Conservation (phyloP, 2,888 invertebrate species). For the Watsonalla binaria region DNA sequence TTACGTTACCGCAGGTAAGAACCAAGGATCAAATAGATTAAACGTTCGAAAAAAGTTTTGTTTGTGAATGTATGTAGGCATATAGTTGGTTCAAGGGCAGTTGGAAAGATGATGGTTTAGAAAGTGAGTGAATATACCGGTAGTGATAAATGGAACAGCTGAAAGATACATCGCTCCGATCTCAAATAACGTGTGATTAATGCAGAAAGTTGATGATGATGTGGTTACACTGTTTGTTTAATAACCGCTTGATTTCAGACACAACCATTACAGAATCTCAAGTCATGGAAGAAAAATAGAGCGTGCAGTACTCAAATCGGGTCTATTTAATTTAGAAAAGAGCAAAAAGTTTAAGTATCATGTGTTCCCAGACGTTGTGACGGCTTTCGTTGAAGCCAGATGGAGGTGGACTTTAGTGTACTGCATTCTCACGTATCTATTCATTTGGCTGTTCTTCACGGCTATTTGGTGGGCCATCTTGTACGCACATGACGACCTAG, state of each 20-base stretch:
- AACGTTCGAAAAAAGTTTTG: too few relatives aligned
- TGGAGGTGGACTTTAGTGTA: slow-evolving; percentile 95
- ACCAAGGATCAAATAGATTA: not conserved
- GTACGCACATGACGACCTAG: slow-evolving; percentile 92
- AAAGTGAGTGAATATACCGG: too few relatives aligned
- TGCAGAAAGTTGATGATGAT: too few relatives aligned
- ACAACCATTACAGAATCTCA: slow-evolving; percentile 27
- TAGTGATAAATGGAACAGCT: too few relatives aligned
- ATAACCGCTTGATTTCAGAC: slow-evolving; percentile 21
- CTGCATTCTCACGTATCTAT: slow-evolving; percentile 89
- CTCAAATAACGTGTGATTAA: too few relatives aligned
- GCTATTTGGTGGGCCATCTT: slow-evolving; percentile 94
- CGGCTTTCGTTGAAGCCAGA: slow-evolving; percentile 87
- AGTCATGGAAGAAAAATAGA: slow-evolving; percentile 27
- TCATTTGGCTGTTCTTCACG: slow-evolving; percentile 93
- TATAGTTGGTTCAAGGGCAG: too few relatives aligned
- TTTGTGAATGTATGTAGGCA: too few relatives aligned
- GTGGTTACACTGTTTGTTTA: too few relatives aligned
- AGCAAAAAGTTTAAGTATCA: slow-evolving; percentile 82
- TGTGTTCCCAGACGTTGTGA: slow-evolving; percentile 87
- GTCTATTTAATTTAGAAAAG: slow-evolving; percentile 91
- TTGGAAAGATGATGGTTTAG: too few relatives aligned
- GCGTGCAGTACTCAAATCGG: slow-evolving; percentile 89
- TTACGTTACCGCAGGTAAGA: not conserved
- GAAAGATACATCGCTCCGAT: too few relatives aligned